Evolutionary conservation across 1,140 invertebrate species (phyloP).

Genomic region (Ceratosolen fusciceps): DNA sequence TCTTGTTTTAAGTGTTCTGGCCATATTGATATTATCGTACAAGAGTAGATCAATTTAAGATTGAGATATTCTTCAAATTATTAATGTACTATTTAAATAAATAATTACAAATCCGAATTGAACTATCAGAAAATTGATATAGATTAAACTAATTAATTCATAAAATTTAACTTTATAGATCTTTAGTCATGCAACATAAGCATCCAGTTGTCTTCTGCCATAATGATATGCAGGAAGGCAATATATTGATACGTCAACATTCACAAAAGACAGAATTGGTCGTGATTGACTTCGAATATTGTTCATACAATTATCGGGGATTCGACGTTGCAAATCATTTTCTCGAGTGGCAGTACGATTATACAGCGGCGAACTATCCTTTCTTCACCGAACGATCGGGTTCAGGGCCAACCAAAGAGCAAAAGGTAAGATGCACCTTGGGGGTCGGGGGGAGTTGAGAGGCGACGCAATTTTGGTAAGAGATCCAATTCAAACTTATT

Average conservation of each 20-base stretch:
- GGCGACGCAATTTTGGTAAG: slow-evolving; percentile 54
- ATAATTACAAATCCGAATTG: too few relatives aligned
- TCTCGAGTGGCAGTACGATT: slow-evolving; percentile 95
- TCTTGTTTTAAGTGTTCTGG: too few relatives aligned
- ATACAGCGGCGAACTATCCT: slow-evolving; percentile 83
- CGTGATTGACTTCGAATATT: slow-evolving; percentile 95
- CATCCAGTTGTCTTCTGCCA: slow-evolving; percentile 96
- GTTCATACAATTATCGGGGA: slow-evolving; percentile 92
- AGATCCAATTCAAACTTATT: slow-evolving; percentile 47
- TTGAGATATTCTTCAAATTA: too few relatives aligned
- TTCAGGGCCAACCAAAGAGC: slow-evolving; percentile 82
- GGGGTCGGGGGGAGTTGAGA: slow-evolving; percentile 51
- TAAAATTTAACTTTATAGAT: slow-evolving; percentile 50
- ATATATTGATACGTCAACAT: slow-evolving; percentile 75
- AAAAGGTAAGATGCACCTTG: slow-evolving; percentile 78
- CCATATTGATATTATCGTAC: too few relatives aligned
- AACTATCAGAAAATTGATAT: too few relatives aligned
- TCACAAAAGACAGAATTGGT: slow-evolving; percentile 77
- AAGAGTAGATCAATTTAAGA: too few relatives aligned
- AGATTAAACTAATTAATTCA: background rate
- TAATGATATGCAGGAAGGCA: slow-evolving; percentile 97
- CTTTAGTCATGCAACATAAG: slow-evolving; percentile 68
- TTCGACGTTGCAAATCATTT: slow-evolving; percentile 98
- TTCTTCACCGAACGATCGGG: slow-evolving; percentile 80
- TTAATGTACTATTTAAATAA: too few relatives aligned